phyloP scores from a whole-genome alignment of 2,797 vertebrate species.

The Oophaga sylvatica region DNA sequence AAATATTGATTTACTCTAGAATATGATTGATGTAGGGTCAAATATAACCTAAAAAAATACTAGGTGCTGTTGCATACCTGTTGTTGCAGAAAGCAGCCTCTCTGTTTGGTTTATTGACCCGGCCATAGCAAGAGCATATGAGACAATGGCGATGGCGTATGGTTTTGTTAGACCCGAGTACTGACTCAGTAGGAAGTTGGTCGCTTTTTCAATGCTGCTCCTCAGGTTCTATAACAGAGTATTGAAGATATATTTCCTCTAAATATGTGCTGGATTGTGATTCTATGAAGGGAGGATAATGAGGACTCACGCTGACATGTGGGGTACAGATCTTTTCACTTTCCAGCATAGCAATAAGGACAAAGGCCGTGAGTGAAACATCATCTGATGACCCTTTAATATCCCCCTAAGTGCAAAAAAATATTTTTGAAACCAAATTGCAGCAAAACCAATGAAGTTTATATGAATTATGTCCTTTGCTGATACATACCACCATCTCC shows the following conservation, averaged over 20 bases:
- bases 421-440: too few species aligned
- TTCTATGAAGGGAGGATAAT: background rate
- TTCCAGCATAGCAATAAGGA: conserved; percentile 82
- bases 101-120: conserved; percentile 63
- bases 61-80: conserved; percentile 67
- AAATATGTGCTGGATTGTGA: background rate
- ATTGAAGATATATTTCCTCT: background rate
- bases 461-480: background rate
- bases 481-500: conserved; percentile 66
- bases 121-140: conserved; percentile 81
- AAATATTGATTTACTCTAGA: too few species aligned
- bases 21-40: background rate
- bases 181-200: conserved; percentile 70
- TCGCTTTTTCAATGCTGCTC: conserved; percentile 70
- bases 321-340: conserved; percentile 69
- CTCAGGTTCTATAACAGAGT: conserved; percentile 71
- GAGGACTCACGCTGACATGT: conserved; percentile 76
- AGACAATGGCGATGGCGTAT: conserved; percentile 82
- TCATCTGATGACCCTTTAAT: conserved; percentile 66
- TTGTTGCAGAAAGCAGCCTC: conserved; percentile 64
- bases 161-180: conserved; percentile 74
- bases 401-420: conserved; percentile 67
- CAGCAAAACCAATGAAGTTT: background rate
- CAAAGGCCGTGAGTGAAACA: conserved; percentile 84
- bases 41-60: background rate